Base-by-base conservation (phyloP, 2,888 invertebrate species). In the Chloroclysta siterata region DNA sequence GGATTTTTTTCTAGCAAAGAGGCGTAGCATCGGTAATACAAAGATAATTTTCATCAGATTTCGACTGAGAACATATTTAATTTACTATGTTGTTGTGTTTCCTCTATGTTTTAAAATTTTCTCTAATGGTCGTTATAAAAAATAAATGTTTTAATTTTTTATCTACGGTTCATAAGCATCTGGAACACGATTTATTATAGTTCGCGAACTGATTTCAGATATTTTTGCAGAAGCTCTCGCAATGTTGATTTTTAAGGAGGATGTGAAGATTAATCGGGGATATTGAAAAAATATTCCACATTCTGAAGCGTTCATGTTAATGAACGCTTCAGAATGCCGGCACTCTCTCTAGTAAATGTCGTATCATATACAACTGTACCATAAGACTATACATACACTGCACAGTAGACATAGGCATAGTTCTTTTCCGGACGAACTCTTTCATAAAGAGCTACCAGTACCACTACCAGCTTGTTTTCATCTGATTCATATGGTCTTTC, bases 281-380 rank as follows among this genome's bases (percentile, higher is more conserved):
- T 53, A 57, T 63, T 63, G 46, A 62, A 57, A 63, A 56, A 62
- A 62, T 62, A 62, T 62, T 62, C 15, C 41, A 62, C 62, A 53
- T 56, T 42, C 53, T 57, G 57, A 63, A 46, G 44, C 17, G 33
- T 56, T 46, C 51, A 52, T n/a, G n/a, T 52, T 56, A 46, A 46
- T n/a, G n/a, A n/a, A n/a, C n/a, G n/a, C n/a, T n/a, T n/a, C 47
- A 53, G 33, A n/a, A 28, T 36, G 53, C 52, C 48, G 47, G 50
- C 41, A 29, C 28, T 57, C 44, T 15, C 7, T 2, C 7, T 15
- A 33, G 33, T 33, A 33, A 3, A 1, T 8, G 5, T 33, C 33
- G 8, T 33, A 33, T 7, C 33, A 33, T 33, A 33, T 33, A 33
- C 6, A 33, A 6, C 6, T 33, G 33, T 33, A 8, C 33, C 8